Percentiles rank a stretch among this genome's conserved stretches.
phyloP scores from a whole-genome alignment of 2,797 vertebrate species.

The Paguma larvata region DNA sequence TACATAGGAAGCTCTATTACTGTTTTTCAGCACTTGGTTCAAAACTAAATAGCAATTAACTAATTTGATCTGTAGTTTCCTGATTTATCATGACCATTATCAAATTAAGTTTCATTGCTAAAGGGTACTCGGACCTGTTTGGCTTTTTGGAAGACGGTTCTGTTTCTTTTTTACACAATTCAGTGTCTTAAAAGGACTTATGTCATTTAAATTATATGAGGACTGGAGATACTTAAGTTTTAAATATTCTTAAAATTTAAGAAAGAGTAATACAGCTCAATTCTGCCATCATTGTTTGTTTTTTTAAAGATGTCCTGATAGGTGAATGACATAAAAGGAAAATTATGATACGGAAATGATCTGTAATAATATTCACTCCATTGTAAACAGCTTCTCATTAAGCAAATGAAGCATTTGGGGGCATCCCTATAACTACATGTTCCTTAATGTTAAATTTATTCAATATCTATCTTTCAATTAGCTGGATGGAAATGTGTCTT shows the following conservation, averaged over 20 bases:
- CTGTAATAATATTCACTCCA: not conserved
- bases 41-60: not conserved
- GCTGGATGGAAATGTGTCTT: constrained; percentile 59
- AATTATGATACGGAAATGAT: not conserved
- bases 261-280: not conserved
- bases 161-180: not conserved
- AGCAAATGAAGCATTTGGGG: constrained; percentile 54
- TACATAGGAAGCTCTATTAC: not conserved
- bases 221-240: not conserved
- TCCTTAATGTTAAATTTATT: constrained; percentile 73
- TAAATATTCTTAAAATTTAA: not conserved
- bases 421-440: constrained; percentile 51
- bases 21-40: not conserved
- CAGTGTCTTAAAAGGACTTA: not conserved
- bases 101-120: constrained; percentile 12
- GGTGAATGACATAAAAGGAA: not conserved
- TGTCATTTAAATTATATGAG: not conserved
- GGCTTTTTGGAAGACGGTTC: not conserved
- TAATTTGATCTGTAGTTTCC: not conserved
- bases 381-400: constrained; percentile 62
- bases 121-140: not conserved
- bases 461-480: constrained; percentile 74
- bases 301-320: not conserved
- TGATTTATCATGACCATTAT: not conserved
- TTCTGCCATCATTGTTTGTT: not conserved